phyloP scores from a whole-genome alignment of 2,888 invertebrate genomes.

The Hyalella azteca region DNA sequence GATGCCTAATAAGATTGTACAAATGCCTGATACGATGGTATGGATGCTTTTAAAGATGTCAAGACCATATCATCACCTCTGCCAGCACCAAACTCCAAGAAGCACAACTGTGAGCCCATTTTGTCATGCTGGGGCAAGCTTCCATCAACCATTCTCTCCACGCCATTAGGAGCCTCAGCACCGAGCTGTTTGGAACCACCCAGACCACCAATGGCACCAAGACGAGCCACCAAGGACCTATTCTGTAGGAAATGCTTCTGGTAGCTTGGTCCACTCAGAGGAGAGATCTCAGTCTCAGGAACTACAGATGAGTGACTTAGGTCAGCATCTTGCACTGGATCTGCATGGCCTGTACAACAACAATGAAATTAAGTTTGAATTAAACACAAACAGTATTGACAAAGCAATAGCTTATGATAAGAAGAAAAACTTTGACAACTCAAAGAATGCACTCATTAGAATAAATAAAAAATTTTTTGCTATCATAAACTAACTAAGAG shows the following conservation, averaged over 20 bases:
- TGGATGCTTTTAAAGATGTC: not conserved
- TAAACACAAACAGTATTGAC: no score
- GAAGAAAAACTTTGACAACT: no score
- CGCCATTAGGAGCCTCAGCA: not conserved
- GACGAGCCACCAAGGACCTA: not conserved
- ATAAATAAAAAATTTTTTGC: no score
- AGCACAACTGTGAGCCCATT: conserved; percentile 9
- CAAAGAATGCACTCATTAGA: no score
- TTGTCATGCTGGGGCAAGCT: not conserved
- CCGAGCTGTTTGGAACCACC: not conserved
- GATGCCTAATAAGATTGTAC: no score
- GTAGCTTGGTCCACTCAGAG: not conserved
- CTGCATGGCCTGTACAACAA: not conserved
- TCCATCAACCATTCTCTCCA: not conserved
- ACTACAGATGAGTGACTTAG: not conserved
- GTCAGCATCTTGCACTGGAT: not conserved
- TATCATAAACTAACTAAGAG: no score
- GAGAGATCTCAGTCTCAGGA: not conserved
- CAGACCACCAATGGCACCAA: not conserved
- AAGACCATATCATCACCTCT: no score
- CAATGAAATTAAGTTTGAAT: not conserved
- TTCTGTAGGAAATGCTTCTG: not conserved
- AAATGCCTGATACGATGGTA: no score
- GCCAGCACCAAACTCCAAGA: conserved; percentile 52
- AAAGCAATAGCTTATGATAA: no score